Evolutionary conservation across 2,888 invertebrate species (phyloP).

Genomic region (Leucophenga montana): DNA sequence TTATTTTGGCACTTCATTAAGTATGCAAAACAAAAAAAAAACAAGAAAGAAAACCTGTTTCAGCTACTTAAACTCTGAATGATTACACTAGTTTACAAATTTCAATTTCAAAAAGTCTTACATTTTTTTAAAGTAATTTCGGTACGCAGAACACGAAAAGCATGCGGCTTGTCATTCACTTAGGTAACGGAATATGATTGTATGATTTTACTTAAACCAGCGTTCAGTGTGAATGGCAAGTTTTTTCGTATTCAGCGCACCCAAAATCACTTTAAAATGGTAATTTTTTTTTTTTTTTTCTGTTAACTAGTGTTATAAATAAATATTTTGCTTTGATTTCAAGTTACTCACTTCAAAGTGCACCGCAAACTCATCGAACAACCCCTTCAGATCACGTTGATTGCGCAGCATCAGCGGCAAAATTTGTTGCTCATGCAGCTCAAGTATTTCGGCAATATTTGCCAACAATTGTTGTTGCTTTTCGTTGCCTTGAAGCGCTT

Average conservation of each 20-base stretch:
- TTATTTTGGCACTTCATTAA: slow-evolving; percentile 9
- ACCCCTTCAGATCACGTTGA: slow-evolving; percentile 67
- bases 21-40: slow-evolving; percentile 25
- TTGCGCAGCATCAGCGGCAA: slow-evolving; percentile 69
- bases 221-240: no score
- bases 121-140: no score
- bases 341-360: slow-evolving; percentile 69
- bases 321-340: background rate
- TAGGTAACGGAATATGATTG: no score
- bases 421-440: slow-evolving; percentile 80
- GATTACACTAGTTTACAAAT: no score
- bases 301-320: no score
- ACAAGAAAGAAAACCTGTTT: slow-evolving; percentile 34
- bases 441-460: slow-evolving; percentile 91
- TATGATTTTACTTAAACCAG: no score
- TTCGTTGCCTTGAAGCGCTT: slow-evolving; percentile 57
- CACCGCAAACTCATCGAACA: slow-evolving; percentile 69
- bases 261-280: no score
- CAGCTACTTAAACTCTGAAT: slow-evolving; percentile 32
- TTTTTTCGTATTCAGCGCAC: no score
- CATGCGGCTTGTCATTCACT: no score
- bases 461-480: slow-evolving; percentile 80
- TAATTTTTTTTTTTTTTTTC: no score
- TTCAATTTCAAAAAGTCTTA: no score
- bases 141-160: no score